A percentile compares a stretch with the other conserved stretches of the same genome.
These are phyloP conservation scores for Pocillopora grandis DNA, from an alignment of 92 coral and sea anemone genomes.

Conservation along the genomic window DNA sequence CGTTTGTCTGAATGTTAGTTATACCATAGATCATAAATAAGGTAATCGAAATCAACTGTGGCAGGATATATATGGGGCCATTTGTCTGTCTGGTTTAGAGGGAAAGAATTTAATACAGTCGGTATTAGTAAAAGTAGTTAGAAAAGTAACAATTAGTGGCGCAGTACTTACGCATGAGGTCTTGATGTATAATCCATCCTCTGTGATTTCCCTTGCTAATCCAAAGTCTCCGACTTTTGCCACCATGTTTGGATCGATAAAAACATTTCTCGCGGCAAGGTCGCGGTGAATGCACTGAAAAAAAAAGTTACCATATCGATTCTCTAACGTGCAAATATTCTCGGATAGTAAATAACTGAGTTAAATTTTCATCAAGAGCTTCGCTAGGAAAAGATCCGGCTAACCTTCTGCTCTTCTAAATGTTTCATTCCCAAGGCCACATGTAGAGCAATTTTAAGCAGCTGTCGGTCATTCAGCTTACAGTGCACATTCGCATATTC, in stretches of 20 bases:
- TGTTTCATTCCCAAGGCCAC: constrained; percentile 12
- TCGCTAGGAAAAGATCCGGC: neutral
- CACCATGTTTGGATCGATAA: no score
- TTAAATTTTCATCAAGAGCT: neutral
- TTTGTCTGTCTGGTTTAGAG: no score
- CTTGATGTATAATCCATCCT: neutral
- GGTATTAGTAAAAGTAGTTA: no score
- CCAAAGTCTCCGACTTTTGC: no score
- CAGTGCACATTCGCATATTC: neutral
- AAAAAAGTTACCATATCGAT: neutral
- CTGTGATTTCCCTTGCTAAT: no score
- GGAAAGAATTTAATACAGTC: no score
- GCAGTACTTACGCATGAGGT: neutral
- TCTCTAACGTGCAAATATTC: neutral
- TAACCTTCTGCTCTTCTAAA: neutral
- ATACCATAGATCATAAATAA: no score
- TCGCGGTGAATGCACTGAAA: constrained; percentile 9
- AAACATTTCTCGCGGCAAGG: no score
- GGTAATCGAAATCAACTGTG: no score
- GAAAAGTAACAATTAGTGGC: neutral
- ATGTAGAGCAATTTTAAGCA: neutral
- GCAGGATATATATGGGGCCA: no score
- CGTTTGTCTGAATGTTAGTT: no score
- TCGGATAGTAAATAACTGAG: neutral
- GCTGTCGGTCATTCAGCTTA: neutral